phyloP scores from a whole-genome alignment of 2,113 vertebrate genomes.

The Bungarus multicinctus region DNA sequence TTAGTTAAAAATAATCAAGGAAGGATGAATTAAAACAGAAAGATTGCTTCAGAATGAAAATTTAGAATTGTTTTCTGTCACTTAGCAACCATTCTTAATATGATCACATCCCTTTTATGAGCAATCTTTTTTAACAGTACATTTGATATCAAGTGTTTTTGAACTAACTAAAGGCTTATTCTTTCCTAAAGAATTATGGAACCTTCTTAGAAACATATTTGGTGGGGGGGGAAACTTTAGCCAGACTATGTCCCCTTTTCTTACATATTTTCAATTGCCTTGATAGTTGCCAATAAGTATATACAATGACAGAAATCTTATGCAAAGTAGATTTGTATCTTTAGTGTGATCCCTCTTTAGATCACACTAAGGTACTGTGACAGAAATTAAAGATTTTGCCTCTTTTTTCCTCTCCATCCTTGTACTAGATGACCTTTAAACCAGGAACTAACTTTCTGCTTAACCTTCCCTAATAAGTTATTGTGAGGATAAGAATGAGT shows the following conservation, averaged over 20 bases:
- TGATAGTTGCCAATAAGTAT: slow-evolving; percentile 5
- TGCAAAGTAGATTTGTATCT: background rate
- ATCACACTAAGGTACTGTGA: background rate
- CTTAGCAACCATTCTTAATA: background rate
- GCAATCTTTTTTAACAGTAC: background rate
- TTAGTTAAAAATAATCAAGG: slow-evolving; percentile 4
- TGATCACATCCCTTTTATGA: background rate
- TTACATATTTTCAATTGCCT: background rate
- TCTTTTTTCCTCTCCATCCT: background rate
- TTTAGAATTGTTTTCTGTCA: background rate
- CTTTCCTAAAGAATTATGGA: slow-evolving; percentile 14
- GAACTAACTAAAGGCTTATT: slow-evolving; percentile 32
- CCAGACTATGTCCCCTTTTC: background rate
- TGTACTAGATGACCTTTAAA: background rate
- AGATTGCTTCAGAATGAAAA: slow-evolving; percentile 4
- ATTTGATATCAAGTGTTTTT: background rate
- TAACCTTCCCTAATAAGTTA: background rate
- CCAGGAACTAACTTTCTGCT: background rate
- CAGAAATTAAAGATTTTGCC: background rate
- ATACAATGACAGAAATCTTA: background rate
- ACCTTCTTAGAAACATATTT: background rate
- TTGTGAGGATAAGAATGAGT: background rate
- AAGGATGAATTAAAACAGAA: slow-evolving; percentile 3
- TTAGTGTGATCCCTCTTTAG: background rate
- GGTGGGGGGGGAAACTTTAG: background rate